Conservation (phyloP, 1,140 invertebrate species). For the Leptinotarsa lineolata region DNA sequence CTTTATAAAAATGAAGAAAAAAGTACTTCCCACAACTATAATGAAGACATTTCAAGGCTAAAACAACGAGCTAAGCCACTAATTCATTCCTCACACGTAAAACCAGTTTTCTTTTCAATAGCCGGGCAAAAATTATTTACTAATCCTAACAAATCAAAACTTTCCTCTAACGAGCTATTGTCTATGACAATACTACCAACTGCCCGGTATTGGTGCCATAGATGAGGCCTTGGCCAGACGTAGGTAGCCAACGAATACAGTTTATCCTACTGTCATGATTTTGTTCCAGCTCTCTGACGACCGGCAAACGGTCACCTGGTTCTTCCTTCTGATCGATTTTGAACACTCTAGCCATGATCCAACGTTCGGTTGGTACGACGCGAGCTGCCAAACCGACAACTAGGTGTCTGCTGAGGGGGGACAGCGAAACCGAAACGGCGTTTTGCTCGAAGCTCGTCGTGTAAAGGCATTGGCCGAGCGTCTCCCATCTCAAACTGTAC, state of each 20-base stretch:
- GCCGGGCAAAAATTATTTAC: too few species aligned
- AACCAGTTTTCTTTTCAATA: too few species aligned
- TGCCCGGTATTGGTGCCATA: conserved; percentile 85
- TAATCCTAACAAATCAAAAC: too few species aligned
- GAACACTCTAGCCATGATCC: conserved; percentile 71
- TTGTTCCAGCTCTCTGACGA: conserved; percentile 67
- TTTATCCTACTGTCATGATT: conserved; percentile 69
- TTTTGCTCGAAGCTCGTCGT: conserved; percentile 75
- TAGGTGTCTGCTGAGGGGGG: conserved; percentile 75
- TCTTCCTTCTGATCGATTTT: conserved; percentile 57
- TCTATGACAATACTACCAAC: conserved; percentile 71
- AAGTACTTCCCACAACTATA: too few species aligned
- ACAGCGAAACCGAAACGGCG: conserved; percentile 82
- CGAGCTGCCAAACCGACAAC: conserved; percentile 77
- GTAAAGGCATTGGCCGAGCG: conserved; percentile 76
- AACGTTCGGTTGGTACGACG: conserved; percentile 58
- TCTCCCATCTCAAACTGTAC: conserved; percentile 75
- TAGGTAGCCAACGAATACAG: conserved; percentile 82
- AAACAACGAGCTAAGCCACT: too few species aligned
- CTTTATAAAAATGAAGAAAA: too few species aligned
- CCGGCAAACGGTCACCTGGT: conserved; percentile 58
- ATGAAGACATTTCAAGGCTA: too few species aligned
- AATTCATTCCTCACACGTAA: too few species aligned
- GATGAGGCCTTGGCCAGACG: conserved; percentile 79
- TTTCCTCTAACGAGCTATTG: background rate